Evolutionary conservation across 2,797 vertebrate genomes (phyloP).

Genomic region (Calcarius lapponicus): DNA sequence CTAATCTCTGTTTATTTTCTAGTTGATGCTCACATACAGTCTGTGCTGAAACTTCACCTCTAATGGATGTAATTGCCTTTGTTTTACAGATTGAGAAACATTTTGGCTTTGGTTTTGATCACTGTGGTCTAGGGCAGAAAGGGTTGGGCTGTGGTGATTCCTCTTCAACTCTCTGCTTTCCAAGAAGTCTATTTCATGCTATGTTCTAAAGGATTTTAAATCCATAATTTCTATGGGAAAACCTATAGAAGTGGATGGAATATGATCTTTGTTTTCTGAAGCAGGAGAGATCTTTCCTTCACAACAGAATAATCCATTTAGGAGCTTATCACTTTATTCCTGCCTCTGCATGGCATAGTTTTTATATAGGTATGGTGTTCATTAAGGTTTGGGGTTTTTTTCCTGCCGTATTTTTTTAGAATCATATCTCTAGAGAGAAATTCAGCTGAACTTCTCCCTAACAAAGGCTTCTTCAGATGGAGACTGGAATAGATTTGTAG

Average conservation of each 20-base stretch:
- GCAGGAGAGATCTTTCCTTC: not conserved
- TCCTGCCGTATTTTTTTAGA: not conserved
- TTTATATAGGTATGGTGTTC: not conserved
- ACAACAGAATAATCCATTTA: not conserved
- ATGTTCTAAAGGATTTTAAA: not conserved
- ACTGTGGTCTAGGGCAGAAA: not conserved
- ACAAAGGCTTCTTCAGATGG: not conserved
- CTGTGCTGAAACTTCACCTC: not conserved
- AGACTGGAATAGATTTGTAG: not conserved
- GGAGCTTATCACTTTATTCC: not conserved
- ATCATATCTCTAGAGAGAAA: not conserved
- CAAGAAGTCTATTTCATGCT: not conserved
- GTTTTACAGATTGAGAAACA: not conserved
- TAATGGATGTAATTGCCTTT: not conserved
- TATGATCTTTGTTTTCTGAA: not conserved
- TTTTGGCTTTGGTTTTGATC: not conserved
- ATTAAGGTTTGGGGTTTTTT: not conserved
- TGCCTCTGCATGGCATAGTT: not conserved
- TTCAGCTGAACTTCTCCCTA: not conserved
- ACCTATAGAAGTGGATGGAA: not conserved
- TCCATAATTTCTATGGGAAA: not conserved
- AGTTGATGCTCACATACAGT: accelerated
- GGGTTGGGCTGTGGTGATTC: not conserved
- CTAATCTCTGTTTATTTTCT: not conserved
- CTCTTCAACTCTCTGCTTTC: not conserved